phyloP scores from a whole-genome alignment of 37 sponge, comb jelly and placozoan genomes.

The Halichondria panicea region DNA sequence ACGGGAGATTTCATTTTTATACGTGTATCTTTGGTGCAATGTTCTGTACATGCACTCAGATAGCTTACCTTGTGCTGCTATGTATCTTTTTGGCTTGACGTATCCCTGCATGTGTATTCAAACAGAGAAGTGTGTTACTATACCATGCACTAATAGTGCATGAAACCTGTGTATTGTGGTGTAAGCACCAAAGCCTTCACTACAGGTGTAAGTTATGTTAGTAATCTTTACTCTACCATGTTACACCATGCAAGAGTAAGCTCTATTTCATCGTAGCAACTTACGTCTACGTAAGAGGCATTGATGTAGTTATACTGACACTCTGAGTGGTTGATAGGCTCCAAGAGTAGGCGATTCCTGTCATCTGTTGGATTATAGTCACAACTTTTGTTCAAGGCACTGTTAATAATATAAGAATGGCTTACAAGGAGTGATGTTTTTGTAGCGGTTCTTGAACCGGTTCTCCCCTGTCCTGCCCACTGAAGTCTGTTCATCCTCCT shows the following conservation, averaged over 20 bases:
- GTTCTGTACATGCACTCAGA: background rate
- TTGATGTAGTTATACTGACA: constrained; percentile 43
- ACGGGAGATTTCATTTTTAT: too few species aligned
- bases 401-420: background rate
- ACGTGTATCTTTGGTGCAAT: too few species aligned
- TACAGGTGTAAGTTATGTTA: too few species aligned
- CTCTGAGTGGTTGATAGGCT: constrained; percentile 14
- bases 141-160: too few species aligned
- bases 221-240: too few species aligned
- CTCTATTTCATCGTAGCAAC: constrained; percentile 2
- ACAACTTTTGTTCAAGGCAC: background rate
- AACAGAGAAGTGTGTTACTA: too few species aligned
- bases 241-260: too few species aligned
- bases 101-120: constrained; percentile 35
- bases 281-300: constrained; percentile 75
- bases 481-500: background rate
- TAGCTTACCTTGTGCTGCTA: constrained; percentile 39
- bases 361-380: constrained; percentile 31
- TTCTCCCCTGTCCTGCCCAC: constrained; percentile 4
- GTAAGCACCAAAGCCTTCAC: too few species aligned
- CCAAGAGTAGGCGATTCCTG: constrained; percentile 18
- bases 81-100: constrained; percentile 15
- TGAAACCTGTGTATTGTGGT: too few species aligned
- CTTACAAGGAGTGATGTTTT: constrained; percentile 48
- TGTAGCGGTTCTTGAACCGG: constrained; percentile 36